Base-by-base conservation (phyloP, 2,797 vertebrate genomes). In the Rhinatrema bivittatum region DNA sequence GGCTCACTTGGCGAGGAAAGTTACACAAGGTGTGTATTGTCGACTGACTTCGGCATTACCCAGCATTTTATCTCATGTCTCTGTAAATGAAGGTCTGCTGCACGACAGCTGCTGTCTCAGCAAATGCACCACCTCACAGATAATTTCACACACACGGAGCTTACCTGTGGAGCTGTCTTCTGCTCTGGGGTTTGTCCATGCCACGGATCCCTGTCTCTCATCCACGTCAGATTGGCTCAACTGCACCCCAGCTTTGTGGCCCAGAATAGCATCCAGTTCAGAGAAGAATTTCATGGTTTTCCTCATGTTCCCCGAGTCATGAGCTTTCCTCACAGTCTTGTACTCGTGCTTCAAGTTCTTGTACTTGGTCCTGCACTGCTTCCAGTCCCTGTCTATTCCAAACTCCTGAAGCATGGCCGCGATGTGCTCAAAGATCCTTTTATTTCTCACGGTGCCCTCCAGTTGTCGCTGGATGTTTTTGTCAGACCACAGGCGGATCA, bases 331-430 rank as follows among this genome's bases (percentile, higher is more conserved):
- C 5, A 88, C 76, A 2, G 75, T 90, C 64, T 91, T 92, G 59
- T 91, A 90, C 71, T 96, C 89, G 2, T 93, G 92, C 51, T 93
- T 93, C 41, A 92, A 60, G 63, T 93, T 97, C 78, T 94, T 92
- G 47, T 93, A 91, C 43, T 96, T 96, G 11, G 90, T 95, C 15
- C 90, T 88, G 40, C 90, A 93, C 32, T 93, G 91, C 46, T 88
- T 92, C 91, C 90, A 91, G 73, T 92, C 87, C 53, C 91, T 86
- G 9, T 92, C 81, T 64, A 90, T 88, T 20, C 91, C 89, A 1
- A 72, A 84, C 22, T 76, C 81, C 21, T 90, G 89, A 68, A 97
- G 88, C 36, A 83, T 84, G 13, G 69, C 70, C 17, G 88, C 86
- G 82, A 90, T 89, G 60, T 94, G 87, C 47, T 96, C 88, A 81